These are phyloP conservation scores for Trichogramma evanescens DNA, from an alignment of 2,888 invertebrate genomes.

Conservation along the genomic window DNA sequence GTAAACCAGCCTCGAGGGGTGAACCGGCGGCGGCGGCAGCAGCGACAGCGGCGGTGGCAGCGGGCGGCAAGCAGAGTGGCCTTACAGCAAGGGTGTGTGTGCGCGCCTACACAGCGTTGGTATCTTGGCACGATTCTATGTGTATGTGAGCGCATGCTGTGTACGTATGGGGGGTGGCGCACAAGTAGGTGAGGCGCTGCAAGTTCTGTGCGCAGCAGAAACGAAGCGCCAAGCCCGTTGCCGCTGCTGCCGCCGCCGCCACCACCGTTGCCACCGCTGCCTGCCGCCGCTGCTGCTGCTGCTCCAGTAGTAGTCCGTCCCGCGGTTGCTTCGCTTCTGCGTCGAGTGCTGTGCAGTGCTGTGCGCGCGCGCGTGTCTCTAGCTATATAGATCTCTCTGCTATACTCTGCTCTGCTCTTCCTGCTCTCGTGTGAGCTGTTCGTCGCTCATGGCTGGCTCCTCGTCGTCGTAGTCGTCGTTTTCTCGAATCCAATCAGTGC, in stretches of 20 bases:
- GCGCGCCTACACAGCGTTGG: no score
- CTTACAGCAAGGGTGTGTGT: no score
- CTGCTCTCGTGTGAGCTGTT: neutral
- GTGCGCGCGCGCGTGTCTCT: no score
- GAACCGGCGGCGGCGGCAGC: neutral
- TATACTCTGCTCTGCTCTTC: no score
- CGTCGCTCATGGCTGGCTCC: neutral
- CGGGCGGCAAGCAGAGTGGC: no score
- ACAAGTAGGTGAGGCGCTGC: no score
- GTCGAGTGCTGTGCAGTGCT: constrained; percentile 2
- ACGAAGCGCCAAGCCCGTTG: neutral
- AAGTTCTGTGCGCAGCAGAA: no score
- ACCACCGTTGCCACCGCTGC: constrained; percentile 22
- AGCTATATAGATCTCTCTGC: no score
- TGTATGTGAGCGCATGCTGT: no score
- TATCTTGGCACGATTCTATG: no score
- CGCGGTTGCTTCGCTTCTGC: constrained; percentile 32
- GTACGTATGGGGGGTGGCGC: no score
- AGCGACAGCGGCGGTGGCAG: neutral
- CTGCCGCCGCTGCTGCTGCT: no score
- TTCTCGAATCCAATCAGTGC: neutral
- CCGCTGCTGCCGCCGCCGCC: constrained; percentile 23
- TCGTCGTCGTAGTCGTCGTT: neutral
- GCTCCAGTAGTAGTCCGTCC: constrained; percentile 34
- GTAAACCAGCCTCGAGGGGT: neutral